Evolutionary conservation across 1,140 invertebrate genomes (phyloP).

Genomic region (Brachionus koreanus): DNA sequence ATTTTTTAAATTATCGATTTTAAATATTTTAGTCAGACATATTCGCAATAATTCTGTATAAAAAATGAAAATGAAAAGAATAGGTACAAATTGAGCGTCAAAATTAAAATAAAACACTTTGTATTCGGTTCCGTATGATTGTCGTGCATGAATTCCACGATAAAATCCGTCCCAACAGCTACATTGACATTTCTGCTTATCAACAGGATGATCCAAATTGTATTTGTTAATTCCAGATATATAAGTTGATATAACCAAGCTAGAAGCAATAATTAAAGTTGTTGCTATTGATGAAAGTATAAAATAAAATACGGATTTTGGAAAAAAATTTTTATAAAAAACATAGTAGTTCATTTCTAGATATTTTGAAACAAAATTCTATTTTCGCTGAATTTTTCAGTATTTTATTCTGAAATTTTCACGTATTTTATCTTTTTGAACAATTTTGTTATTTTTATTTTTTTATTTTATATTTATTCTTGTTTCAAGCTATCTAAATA

Average conservation of each 20-base stretch:
- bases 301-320: not conserved
- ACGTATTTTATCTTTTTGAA: no score
- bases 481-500: no score
- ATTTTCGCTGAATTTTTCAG: no score
- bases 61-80: constrained; percentile 20
- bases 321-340: not conserved
- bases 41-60: not conserved
- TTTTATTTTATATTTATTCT: no score
- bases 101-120: constrained; percentile 36
- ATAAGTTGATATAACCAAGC: not conserved
- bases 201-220: not conserved
- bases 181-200: constrained; percentile 9
- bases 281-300: not conserved
- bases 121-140: not conserved
- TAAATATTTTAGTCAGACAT: not conserved
- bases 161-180: constrained; percentile 39
- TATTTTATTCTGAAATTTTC: no score
- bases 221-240: constrained; percentile 4
- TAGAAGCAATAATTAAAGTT: not conserved
- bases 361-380: no score
- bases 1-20: not conserved
- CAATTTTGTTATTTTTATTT: no score
- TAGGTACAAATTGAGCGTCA: not conserved
- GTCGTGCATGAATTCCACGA: not conserved
- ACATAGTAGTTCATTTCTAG: no score